These are phyloP conservation scores for Helarctos malayanus DNA, from an alignment of 2,797 vertebrate species.

Conservation along the genomic window DNA sequence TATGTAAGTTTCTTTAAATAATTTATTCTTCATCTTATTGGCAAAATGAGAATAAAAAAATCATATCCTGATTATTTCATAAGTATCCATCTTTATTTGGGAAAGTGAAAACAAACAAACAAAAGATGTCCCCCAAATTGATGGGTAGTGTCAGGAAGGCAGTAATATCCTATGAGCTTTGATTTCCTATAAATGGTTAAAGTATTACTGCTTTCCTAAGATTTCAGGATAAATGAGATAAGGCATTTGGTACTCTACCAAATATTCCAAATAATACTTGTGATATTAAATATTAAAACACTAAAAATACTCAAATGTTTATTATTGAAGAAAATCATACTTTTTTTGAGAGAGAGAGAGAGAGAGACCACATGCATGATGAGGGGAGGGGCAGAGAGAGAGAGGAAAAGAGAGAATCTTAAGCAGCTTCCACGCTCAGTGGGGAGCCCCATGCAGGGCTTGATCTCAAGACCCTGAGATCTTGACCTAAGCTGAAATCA, in stretches of 20 bases:
- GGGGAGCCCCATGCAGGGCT: not conserved
- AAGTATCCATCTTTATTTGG: not conserved
- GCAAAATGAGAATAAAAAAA: not conserved
- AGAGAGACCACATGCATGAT: not conserved
- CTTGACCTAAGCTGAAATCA: not conserved
- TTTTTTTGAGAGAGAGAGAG: not conserved
- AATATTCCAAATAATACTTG: not conserved
- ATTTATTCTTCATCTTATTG: not conserved
- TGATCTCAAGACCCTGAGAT: not conserved
- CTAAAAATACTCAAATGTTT: not conserved
- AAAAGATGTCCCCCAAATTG: not conserved
- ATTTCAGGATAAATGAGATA: not conserved
- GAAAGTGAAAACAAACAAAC: not conserved
- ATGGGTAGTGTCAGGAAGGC: not conserved
- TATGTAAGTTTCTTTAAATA: not conserved
- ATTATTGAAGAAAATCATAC: not conserved
- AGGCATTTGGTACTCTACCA: not conserved
- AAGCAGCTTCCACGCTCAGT: not conserved
- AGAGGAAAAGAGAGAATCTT: not conserved
- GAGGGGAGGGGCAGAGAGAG: not conserved
- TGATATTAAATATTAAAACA: not conserved
- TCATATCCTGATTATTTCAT: not conserved
- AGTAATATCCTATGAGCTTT: not conserved
- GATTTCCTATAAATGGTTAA: not conserved
- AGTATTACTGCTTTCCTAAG: not conserved